Conservation (phyloP, 2,888 invertebrate genomes). For the Phengaris alcon region DNA sequence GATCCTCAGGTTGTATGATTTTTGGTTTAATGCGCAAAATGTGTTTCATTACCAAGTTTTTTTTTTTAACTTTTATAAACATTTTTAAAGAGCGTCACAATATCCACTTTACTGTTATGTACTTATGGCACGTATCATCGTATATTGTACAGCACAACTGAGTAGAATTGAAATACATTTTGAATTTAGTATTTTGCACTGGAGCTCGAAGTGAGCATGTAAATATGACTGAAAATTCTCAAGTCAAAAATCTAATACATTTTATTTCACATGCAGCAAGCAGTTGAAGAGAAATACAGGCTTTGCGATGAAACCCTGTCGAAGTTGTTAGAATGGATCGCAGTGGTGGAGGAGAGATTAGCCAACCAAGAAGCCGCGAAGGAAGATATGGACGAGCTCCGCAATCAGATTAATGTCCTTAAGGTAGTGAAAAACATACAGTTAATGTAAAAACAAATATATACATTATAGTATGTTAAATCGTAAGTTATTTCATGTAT, state of each 20-base stretch:
- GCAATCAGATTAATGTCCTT: constrained; percentile 92
- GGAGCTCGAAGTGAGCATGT: constrained; percentile 33
- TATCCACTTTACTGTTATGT: constrained; percentile 5
- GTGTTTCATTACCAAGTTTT: constrained; percentile 42
- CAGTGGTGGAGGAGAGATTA: constrained; percentile 89
- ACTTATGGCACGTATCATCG: neutral
- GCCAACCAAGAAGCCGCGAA: constrained; percentile 92
- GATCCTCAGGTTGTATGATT: constrained; percentile 58
- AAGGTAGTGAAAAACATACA: constrained; percentile 78
- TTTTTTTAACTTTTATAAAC: neutral
- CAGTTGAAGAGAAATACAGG: constrained; percentile 95
- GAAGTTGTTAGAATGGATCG: constrained; percentile 92
- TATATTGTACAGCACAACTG: constrained; percentile 30
- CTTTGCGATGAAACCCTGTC: constrained; percentile 92
- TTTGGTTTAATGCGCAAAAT: constrained; percentile 53
- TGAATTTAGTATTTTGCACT: constrained; percentile 27
- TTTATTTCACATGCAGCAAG: constrained; percentile 84
- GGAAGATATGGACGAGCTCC: constrained; percentile 90
- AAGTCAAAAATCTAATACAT: constrained; percentile 40
- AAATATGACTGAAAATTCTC: constrained; percentile 29
- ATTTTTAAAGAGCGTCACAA: constrained; percentile 7
- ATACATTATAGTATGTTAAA: too few relatives aligned
- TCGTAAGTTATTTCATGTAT: neutral
- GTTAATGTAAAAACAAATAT: neutral
- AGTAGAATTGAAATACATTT: constrained; percentile 28